Evolutionary conservation across 2,888 invertebrate genomes (phyloP).

Genomic region (Erannis defoliaria): DNA sequence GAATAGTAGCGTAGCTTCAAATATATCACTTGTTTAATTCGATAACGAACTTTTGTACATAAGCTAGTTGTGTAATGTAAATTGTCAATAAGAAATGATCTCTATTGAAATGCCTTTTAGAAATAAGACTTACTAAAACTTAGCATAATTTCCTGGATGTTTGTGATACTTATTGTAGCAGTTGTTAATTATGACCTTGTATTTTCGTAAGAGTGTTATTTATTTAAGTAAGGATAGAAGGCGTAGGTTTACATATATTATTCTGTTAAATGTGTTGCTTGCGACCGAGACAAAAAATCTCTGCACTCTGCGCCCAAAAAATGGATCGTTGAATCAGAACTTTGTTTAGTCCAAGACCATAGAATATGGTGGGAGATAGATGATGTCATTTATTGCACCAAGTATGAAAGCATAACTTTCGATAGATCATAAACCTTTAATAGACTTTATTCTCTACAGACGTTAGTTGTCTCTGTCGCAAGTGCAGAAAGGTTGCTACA

Average conservation of each 20-base stretch:
- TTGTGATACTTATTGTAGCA: constrained; percentile 67
- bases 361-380: neutral
- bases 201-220: constrained; percentile 43
- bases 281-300: neutral
- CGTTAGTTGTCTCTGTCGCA: neutral
- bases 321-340: constrained; percentile 1
- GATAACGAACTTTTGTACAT: constrained; percentile 18
- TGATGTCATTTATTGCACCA: no score
- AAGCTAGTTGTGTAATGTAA: constrained; percentile 31
- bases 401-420: neutral
- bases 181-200: constrained; percentile 33
- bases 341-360: neutral
- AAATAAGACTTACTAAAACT: constrained; percentile 60
- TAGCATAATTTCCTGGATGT: constrained; percentile 61
- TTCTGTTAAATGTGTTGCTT: neutral
- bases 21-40: constrained; percentile 11
- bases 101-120: constrained; percentile 75
- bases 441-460: neutral
- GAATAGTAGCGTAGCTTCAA: neutral
- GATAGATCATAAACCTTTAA: neutral
- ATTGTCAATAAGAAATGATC: constrained; percentile 65
- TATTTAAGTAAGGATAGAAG: constrained; percentile 34
- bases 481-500: neutral
- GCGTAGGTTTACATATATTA: neutral
- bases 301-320: neutral